Evolutionary conservation across 2,888 invertebrate genomes (phyloP).

Genomic region (Harpalus rufipes): DNA sequence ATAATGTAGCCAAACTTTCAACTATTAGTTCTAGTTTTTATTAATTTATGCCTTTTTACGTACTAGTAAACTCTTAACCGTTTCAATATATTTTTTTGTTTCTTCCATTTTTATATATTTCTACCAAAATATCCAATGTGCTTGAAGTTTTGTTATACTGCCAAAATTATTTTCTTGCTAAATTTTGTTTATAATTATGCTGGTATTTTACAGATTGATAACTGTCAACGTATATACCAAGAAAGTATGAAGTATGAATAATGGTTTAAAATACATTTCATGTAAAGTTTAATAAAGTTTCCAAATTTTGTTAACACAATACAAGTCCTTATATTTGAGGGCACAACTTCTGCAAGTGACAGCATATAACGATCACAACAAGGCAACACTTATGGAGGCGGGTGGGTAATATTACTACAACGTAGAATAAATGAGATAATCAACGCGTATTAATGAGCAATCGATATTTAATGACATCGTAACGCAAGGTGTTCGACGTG

Average conservation of each 20-base stretch:
- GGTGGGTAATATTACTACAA: slow-evolving; percentile 37
- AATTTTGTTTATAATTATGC: no score
- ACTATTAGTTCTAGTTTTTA: no score
- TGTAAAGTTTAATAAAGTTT: slow-evolving; percentile 7
- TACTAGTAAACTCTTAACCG: no score
- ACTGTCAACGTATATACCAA: background rate
- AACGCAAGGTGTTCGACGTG: slow-evolving; percentile 5
- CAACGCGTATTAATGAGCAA: slow-evolving; percentile 42
- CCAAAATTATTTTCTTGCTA: no score
- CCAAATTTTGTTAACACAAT: background rate
- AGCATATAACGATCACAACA: slow-evolving; percentile 39
- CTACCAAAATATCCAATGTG: no score
- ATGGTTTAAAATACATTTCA: background rate
- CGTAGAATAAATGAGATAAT: slow-evolving; percentile 62
- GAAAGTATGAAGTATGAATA: background rate
- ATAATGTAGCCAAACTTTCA: no score
- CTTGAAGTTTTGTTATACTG: no score
- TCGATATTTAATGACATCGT: slow-evolving; percentile 51
- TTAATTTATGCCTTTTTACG: no score
- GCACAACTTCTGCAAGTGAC: slow-evolving; percentile 39
- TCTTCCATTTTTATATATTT: no score
- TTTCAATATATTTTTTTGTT: no score
- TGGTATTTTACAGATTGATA: background rate
- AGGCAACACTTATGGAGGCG: slow-evolving; percentile 47
- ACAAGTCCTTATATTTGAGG: slow-evolving; percentile 5